A percentile compares a stretch with the other conserved stretches of the same genome.
These are phyloP conservation scores for Isaurus tuberculatus DNA, from an alignment of 92 coral and sea anemone genomes.

Conservation along the genomic window DNA sequence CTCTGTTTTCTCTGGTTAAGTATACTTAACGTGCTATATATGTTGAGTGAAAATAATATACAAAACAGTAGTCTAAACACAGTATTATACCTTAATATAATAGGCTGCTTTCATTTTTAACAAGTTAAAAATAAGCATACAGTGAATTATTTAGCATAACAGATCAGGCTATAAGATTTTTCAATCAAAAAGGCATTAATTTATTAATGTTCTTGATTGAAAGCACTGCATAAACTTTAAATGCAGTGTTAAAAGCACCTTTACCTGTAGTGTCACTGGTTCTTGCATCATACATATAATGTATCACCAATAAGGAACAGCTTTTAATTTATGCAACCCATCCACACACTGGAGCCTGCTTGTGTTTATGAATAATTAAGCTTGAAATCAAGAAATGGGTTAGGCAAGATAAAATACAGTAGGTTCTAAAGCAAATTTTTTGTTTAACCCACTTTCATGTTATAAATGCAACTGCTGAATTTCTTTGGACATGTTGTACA, in stretches of 20 bases:
- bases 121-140: not conserved
- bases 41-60: conserved; percentile 5
- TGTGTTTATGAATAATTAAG: conserved; percentile 5
- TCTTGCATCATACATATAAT: conserved; percentile 4
- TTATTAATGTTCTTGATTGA: not conserved
- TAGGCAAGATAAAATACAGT: conserved; percentile 1
- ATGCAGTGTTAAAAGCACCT: conserved; percentile 15
- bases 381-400: conserved; percentile 11
- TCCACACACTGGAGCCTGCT: conserved; percentile 3
- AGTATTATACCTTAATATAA: conserved; percentile 13
- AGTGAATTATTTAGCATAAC: not conserved
- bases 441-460: conserved; percentile 4
- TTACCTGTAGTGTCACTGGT: conserved; percentile 9
- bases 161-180: conserved; percentile 7
- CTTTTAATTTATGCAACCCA: conserved; percentile 18
- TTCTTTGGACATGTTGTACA: not conserved
- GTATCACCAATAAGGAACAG: conserved; percentile 17
- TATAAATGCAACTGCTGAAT: conserved; percentile 10
- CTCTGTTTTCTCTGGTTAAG: conserved; percentile 2
- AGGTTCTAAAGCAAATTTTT: conserved; percentile 15
- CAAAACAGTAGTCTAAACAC: conserved; percentile 17
- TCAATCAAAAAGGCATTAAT: conserved; percentile 13
- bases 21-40: conserved; percentile 8
- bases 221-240: not conserved
- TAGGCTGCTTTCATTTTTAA: conserved; percentile 6